phyloP scores from a whole-genome alignment of 2,888 invertebrate genomes.

The Helleia helle region DNA sequence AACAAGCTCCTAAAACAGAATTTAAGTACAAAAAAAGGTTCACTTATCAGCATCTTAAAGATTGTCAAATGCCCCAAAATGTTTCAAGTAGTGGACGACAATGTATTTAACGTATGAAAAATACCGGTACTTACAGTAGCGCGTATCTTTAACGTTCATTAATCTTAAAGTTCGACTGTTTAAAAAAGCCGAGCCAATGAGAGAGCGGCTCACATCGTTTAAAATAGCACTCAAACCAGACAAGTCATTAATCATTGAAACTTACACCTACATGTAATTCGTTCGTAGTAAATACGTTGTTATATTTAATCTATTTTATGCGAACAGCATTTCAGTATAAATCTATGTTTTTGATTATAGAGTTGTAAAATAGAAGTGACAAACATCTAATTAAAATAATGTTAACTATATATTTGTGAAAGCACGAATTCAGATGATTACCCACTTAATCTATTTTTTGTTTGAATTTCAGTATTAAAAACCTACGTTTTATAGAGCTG shows the following conservation, averaged over 20 bases:
- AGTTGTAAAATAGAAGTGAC: no score
- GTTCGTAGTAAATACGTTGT: no score
- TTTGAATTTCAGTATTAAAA: no score
- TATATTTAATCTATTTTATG: no score
- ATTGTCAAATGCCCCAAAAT: conserved; percentile 16
- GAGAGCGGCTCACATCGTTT: conserved; percentile 39
- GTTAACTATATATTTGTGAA: no score
- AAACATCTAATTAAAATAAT: no score
- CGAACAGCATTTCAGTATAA: no score
- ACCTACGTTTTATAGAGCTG: no score
- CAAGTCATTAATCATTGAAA: conserved; percentile 58
- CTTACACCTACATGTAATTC: conserved; percentile 30
- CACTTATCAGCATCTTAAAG: conserved; percentile 18
- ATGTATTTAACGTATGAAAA: conserved; percentile 53
- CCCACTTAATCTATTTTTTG: no score
- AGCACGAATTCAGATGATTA: no score
- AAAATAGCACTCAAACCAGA: conserved; percentile 59
- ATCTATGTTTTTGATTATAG: no score
- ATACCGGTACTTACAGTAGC: conserved; percentile 51
- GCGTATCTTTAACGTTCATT: conserved; percentile 58
- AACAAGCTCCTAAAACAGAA: neutral
- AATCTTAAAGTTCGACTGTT: conserved; percentile 60
- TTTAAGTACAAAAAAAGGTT: conserved; percentile 13
- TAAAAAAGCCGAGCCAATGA: conserved; percentile 58
- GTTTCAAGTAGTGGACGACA: conserved; percentile 24